A percentile compares a stretch with the other conserved stretches of the same genome.
These are phyloP conservation scores for Anthopleura sola DNA, from an alignment of 64 coral and sea anemone genomes.

Conservation along the genomic window DNA sequence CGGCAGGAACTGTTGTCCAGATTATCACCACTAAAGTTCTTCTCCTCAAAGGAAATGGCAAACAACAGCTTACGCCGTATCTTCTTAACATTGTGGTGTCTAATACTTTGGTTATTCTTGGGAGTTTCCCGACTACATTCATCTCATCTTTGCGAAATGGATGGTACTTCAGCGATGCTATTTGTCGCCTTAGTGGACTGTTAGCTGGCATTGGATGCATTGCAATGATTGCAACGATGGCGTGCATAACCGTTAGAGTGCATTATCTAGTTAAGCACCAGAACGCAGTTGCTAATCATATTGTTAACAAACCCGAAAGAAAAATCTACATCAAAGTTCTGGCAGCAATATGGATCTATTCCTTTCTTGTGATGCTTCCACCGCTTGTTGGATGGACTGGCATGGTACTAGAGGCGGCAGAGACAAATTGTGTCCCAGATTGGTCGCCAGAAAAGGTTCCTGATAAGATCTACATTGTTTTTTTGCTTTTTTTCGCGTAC, in stretches of 20 bases:
- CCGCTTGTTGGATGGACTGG: slow-evolving; percentile 1
- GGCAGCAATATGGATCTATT: background rate
- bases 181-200: background rate
- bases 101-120: background rate
- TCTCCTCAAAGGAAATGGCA: background rate
- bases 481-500: background rate
- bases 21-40: background rate
- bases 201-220: background rate
- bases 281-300: background rate
- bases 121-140: background rate
- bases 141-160: background rate
- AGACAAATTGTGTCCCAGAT: background rate
- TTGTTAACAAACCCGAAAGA: background rate
- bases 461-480: background rate
- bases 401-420: background rate
- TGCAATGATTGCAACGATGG: background rate
- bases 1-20: background rate
- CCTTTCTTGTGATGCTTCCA: background rate
- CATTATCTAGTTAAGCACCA: background rate
- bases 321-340: background rate
- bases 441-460: background rate
- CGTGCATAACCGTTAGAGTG: background rate
- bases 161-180: background rate
- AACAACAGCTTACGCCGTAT: background rate
- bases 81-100: background rate